Conservation (phyloP, 2,888 invertebrate species). For the Macrosoma leucophasiata region DNA sequence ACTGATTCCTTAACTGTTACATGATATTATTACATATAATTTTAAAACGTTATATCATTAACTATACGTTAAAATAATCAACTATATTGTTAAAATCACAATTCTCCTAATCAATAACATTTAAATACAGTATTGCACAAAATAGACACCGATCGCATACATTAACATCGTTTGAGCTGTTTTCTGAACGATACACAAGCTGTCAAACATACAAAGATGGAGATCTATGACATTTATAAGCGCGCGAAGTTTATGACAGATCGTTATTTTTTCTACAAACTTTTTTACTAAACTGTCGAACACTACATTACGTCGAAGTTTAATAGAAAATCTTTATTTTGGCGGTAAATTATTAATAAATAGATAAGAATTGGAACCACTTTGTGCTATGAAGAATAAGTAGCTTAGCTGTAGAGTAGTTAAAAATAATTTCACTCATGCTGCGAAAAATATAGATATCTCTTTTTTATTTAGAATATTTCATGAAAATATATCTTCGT, state of each 20-base stretch:
- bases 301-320: too few species aligned
- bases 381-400: slow-evolving; percentile 20
- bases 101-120: slow-evolving; percentile 68
- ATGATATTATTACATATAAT: slow-evolving; percentile 67
- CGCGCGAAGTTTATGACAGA: too few species aligned
- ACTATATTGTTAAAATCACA: slow-evolving; percentile 73
- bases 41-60: slow-evolving; percentile 54
- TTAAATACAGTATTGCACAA: slow-evolving; percentile 58
- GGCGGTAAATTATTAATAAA: too few species aligned
- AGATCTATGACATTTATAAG: slow-evolving; percentile 32
- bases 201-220: slow-evolving; percentile 32
- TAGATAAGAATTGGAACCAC: too few species aligned
- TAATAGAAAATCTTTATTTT: too few species aligned
- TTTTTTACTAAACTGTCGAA: too few species aligned
- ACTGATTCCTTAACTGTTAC: slow-evolving; percentile 53
- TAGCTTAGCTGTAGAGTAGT: slow-evolving; percentile 21
- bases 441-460: slow-evolving; percentile 41
- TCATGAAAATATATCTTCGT: slow-evolving; percentile 56
- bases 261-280: too few species aligned
- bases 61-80: slow-evolving; percentile 65
- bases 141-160: slow-evolving; percentile 62
- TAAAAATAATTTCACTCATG: slow-evolving; percentile 35
- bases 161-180: slow-evolving; percentile 34
- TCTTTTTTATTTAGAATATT: slow-evolving; percentile 32
- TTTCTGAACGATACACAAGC: slow-evolving; percentile 28